These are phyloP conservation scores for Prunella himalayana DNA, from an alignment of 2,113 vertebrate genomes.

Conservation along the genomic window DNA sequence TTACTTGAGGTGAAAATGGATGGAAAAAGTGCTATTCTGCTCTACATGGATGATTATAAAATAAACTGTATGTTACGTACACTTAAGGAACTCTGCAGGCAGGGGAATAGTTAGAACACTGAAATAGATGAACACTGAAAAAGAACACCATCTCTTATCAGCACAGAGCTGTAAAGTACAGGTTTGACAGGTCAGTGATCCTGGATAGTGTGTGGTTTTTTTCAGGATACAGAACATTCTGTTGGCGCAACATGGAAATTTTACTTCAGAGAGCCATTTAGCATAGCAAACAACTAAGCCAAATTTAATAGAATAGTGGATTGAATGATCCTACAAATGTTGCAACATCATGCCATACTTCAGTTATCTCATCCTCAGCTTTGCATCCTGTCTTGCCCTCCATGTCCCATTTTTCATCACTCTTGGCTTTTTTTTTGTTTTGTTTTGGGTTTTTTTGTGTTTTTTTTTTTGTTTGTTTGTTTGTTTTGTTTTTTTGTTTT, in stretches of 20 bases:
- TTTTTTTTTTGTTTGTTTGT: rapidly evolving
- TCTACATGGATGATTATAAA: background rate
- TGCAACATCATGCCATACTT: background rate
- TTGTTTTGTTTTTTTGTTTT: background rate
- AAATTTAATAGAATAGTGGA: background rate
- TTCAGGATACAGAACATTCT: background rate
- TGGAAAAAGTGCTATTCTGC: background rate
- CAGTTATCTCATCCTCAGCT: background rate
- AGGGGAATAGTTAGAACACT: background rate
- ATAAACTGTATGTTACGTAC: background rate
- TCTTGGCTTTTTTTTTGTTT: too few species aligned
- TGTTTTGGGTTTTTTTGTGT: too few species aligned
- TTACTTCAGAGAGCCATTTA: background rate
- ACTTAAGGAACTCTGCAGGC: background rate
- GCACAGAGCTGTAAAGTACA: background rate
- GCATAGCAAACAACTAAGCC: background rate
- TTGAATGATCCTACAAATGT: background rate
- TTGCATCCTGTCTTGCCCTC: background rate
- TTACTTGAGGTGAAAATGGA: background rate
- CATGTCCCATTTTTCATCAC: background rate
- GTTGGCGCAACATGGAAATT: background rate
- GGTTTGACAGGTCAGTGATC: background rate
- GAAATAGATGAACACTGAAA: background rate
- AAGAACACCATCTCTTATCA: background rate
- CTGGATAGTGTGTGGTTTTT: background rate